These are phyloP conservation scores for Nyctibius bracteatus DNA, from an alignment of 2,113 vertebrate species.

Conservation along the genomic window DNA sequence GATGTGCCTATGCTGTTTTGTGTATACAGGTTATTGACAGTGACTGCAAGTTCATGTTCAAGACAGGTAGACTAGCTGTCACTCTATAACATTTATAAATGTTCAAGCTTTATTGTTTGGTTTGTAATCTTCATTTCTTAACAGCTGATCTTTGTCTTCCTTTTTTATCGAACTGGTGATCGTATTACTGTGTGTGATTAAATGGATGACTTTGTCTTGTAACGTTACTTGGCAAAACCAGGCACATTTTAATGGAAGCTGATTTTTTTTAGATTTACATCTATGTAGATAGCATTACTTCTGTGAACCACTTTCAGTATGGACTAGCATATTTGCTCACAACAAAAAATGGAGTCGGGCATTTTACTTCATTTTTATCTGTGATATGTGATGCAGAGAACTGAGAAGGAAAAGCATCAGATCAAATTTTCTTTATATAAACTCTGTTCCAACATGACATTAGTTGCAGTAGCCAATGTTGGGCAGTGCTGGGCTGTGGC, in stretches of 20 bases:
- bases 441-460: neutral
- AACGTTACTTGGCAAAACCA: neutral
- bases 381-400: neutral
- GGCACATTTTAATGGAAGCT: neutral
- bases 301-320: neutral
- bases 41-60: neutral
- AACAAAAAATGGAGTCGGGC: neutral
- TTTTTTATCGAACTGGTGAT: neutral
- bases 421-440: neutral
- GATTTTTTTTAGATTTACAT: neutral
- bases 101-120: neutral
- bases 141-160: neutral
- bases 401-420: neutral
- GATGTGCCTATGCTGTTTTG: neutral
- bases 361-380: neutral
- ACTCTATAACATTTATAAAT: neutral
- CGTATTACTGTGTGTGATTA: neutral
- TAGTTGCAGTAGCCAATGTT: neutral
- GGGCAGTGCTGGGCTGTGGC: neutral
- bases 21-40: neutral
- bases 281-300: neutral
- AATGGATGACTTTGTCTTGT: neutral
- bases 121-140: neutral
- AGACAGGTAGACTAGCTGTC: neutral
- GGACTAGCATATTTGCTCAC: neutral